Evolutionary conservation across 1,140 invertebrate species (phyloP).

Genomic region (Monochamus saltuarius): DNA sequence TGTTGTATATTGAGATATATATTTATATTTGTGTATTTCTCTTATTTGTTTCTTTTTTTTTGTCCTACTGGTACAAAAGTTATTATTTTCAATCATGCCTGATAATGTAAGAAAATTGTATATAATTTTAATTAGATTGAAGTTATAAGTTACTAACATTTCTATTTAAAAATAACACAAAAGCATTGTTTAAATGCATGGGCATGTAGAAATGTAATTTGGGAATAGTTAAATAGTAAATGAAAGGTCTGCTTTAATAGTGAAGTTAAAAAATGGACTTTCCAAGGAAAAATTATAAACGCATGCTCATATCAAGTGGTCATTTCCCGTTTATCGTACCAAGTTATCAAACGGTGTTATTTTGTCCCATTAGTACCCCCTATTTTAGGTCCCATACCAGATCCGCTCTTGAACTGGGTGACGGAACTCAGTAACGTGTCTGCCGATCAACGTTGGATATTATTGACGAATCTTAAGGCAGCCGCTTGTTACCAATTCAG

Average conservation of each 20-base stretch:
- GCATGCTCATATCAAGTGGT: constrained; percentile 34
- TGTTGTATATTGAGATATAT: no score
- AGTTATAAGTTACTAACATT: constrained; percentile 11
- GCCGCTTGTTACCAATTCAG: constrained; percentile 94
- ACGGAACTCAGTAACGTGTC: constrained; percentile 87
- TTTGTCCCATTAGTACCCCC: constrained; percentile 47
- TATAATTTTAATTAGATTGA: no score
- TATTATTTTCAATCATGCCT: no score
- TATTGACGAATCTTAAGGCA: constrained; percentile 86
- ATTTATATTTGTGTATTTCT: no score
- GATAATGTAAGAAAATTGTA: no score
- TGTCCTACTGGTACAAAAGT: no score
- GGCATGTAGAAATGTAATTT: constrained; percentile 37
- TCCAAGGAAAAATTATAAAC: not conserved
- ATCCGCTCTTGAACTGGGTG: constrained; percentile 82
- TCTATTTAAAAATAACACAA: constrained; percentile 28
- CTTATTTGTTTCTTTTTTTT: no score
- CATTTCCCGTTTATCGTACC: constrained; percentile 13
- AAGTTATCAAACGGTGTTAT: constrained; percentile 33
- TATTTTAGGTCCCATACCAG: constrained; percentile 73
- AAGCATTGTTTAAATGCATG: constrained; percentile 45
- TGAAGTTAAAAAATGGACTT: not conserved
- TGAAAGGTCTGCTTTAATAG: not conserved
- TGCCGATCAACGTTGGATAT: constrained; percentile 71
- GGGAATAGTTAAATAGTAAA: constrained; percentile 2